Percentiles rank a stretch among this genome's conserved stretches.
These are phyloP conservation scores for Drosophila ercepeae DNA, from an alignment of 1,140 invertebrate genomes.

Conservation along the genomic window DNA sequence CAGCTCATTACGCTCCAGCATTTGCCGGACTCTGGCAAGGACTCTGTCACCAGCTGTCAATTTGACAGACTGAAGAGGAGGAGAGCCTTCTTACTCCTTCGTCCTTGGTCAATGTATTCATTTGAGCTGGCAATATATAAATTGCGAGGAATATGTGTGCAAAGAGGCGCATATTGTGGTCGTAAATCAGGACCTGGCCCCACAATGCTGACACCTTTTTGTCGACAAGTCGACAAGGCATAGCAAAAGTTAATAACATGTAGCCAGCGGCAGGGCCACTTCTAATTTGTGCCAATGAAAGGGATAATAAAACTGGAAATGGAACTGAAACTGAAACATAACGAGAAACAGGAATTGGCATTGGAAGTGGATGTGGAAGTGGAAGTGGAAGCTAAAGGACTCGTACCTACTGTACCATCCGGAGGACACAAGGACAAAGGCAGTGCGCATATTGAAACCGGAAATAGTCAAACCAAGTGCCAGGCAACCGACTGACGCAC, in stretches of 20 bases:
- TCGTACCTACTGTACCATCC: conserved; percentile 69
- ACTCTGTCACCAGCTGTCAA: conserved; percentile 57
- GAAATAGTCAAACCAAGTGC: conserved; percentile 80
- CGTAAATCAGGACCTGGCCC: conserved; percentile 58
- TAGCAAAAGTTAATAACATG: conserved; percentile 73
- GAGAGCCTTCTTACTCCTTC: conserved; percentile 13
- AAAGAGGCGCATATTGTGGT: conserved; percentile 29
- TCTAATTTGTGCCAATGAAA: conserved; percentile 60
- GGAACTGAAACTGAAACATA: conserved; percentile 17
- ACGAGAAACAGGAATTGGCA: conserved; percentile 2
- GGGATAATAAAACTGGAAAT: conserved; percentile 43
- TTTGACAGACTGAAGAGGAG: conserved; percentile 18
- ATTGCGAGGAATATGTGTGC: conserved; percentile 2
- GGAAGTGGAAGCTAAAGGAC: conserved; percentile 27
- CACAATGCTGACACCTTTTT: conserved; percentile 47
- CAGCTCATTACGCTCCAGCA: conserved; percentile 40
- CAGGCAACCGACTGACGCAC: conserved; percentile 78
- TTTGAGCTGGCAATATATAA: conserved; percentile 13
- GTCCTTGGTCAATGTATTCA: conserved; percentile 23
- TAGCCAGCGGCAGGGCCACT: conserved; percentile 39
- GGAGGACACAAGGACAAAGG: conserved; percentile 22
- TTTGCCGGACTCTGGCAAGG: conserved; percentile 11
- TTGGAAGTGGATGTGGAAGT: conserved; percentile 7
- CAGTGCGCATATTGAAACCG: conserved; percentile 77
- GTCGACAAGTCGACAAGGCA: conserved; percentile 70